Conservation (phyloP, 1,140 invertebrate species). For the Hesperophylax magnus region DNA sequence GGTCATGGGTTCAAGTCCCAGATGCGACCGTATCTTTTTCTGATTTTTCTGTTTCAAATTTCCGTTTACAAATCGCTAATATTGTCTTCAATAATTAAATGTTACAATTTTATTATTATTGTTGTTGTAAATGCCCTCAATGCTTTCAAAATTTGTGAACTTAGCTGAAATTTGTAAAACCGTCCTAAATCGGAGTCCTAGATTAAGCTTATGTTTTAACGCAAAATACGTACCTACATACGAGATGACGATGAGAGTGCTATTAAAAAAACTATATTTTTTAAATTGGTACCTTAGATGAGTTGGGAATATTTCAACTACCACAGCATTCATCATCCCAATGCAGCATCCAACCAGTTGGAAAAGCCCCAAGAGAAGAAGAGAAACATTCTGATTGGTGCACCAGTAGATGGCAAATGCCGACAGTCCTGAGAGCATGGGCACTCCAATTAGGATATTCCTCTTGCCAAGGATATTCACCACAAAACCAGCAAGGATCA, state of each 20-base stretch:
- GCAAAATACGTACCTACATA: not conserved
- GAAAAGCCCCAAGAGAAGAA: constrained; percentile 65
- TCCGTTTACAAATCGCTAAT: too few relatives aligned
- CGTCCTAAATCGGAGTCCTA: too few relatives aligned
- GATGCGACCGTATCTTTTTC: too few relatives aligned
- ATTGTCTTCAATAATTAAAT: too few relatives aligned
- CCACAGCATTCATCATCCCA: constrained; percentile 66
- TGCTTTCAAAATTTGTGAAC: too few relatives aligned
- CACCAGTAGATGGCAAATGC: constrained; percentile 61
- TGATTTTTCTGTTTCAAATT: too few relatives aligned
- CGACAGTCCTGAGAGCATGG: constrained; percentile 60
- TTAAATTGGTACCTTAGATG: constrained; percentile 61
- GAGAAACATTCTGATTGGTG: constrained; percentile 60
- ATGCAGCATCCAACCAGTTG: constrained; percentile 68
- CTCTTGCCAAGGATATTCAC: constrained; percentile 67
- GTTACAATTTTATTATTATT: too few relatives aligned
- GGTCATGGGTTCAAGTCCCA: too few relatives aligned
- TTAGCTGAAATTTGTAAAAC: too few relatives aligned
- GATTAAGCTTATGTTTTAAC: too few relatives aligned
- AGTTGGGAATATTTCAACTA: constrained; percentile 66
- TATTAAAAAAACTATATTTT: not conserved
- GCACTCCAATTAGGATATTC: constrained; percentile 61
- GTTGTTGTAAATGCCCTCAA: too few relatives aligned
- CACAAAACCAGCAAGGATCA: constrained; percentile 65
- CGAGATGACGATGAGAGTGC: not conserved